Evolutionary conservation across 2,113 vertebrate species (phyloP).

Genomic region (Sterrhoptilus dennistouni): DNA sequence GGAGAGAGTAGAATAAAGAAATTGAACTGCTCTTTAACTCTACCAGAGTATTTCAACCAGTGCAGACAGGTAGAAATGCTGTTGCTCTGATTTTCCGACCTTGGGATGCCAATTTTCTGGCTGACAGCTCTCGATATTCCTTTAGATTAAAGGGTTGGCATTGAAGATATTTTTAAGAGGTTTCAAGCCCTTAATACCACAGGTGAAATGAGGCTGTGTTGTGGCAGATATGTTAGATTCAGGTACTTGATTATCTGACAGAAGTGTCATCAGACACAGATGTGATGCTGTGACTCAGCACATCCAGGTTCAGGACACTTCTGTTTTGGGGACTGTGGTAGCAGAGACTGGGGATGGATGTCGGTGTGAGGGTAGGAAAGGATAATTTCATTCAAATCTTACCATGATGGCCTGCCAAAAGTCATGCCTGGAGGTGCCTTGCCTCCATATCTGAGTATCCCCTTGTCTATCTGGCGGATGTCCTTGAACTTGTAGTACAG

Average conservation of each 20-base stretch:
- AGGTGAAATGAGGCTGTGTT: neutral
- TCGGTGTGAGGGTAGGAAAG: neutral
- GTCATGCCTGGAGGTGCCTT: constrained; percentile 60
- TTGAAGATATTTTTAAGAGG: neutral
- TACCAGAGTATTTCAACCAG: neutral
- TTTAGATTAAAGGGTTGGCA: neutral
- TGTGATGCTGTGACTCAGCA: neutral
- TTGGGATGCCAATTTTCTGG: neutral
- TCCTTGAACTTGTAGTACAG: constrained; percentile 77
- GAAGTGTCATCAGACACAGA: neutral
- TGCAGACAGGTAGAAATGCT: neutral
- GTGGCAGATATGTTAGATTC: neutral
- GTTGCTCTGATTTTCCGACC: neutral
- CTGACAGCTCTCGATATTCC: neutral
- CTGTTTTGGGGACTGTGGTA: neutral
- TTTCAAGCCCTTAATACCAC: neutral
- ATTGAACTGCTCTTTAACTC: neutral
- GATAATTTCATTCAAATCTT: neutral
- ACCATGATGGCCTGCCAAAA: constrained; percentile 77
- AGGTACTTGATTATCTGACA: neutral
- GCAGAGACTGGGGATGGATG: neutral
- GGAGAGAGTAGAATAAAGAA: neutral
- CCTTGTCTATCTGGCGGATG: constrained; percentile 21
- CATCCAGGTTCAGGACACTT: neutral
- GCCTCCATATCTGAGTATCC: neutral